Evolutionary conservation across 2,797 vertebrate genomes (phyloP), one percentile per base, ranked within the genome.

Genomic region (Xenopus petersii): DNA sequence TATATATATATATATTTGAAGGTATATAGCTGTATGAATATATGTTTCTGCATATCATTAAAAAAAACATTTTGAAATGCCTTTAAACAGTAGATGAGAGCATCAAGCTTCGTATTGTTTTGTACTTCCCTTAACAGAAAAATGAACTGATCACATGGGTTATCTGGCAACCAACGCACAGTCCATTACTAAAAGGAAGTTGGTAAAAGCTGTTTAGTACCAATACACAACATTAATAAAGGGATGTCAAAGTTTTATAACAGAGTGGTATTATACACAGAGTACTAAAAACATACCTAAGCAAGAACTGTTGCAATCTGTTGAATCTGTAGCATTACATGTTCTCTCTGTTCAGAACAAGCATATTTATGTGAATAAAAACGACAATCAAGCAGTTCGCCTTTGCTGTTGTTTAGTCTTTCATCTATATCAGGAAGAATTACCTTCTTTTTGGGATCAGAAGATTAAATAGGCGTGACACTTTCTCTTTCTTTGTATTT

Each of bases 401-500:
- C 10, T 51, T 36, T 47, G 16, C 54, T 46, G 36, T 42, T 64
- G 4, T 36, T 66, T 4, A 30, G 26, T 30, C 26, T 30, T 30
- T 30, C 26, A 4, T 64, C n/a, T 16, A 3, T 42, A n/a, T 17
- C 10, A 42, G 16, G 36, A 42, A 42, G 16, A 73, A 47, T 54
- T 55, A 55, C 67, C 33, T 12, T 65, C 24, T 63, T 47, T 60
- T 51, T 26, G 36, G 16, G 47, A 65, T 60, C 12, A 59, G 24
- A 26, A 64, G 10, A 15, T 56, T 56, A 46, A 16, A 48, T 73
- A 65, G 26, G 15, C 10, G 61, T 71, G 63, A 60, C 47, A 60
- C 36, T 56, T 24, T 15, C 26, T 15, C 26, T 15, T 69, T 6
- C 33, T 17, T 75, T 61, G 46, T 8, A 77, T 69, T 42, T 68